phyloP scores from a whole-genome alignment of 2,888 invertebrate species.

The Drosophila nr. perissopoda region DNA sequence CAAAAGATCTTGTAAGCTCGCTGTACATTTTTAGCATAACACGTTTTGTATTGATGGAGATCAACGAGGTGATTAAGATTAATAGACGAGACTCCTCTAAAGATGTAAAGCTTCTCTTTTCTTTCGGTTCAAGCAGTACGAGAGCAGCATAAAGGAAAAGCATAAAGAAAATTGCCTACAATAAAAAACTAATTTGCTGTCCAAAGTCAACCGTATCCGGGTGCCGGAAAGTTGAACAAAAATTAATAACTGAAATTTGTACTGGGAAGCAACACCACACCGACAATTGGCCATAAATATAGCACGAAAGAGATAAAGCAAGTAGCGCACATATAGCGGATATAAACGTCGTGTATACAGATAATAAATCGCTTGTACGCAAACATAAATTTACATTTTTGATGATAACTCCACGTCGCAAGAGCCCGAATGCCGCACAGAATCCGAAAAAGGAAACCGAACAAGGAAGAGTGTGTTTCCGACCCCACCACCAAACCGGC shows the following conservation, averaged over 20 bases:
- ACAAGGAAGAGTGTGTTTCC: not conserved
- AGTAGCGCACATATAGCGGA: conserved; percentile 5
- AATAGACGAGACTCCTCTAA: not conserved
- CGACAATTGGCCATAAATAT: conserved; percentile 63
- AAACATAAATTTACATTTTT: conserved; percentile 80
- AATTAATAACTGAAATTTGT: conserved; percentile 68
- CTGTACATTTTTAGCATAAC: conserved; percentile 23
- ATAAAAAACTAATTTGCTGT: conserved; percentile 33
- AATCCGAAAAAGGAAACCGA: not conserved
- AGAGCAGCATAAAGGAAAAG: conserved; percentile 16
- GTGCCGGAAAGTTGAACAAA: conserved; percentile 37
- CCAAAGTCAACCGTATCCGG: conserved; percentile 10
- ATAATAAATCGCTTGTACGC: conserved; percentile 70
- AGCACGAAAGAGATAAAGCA: conserved; percentile 3
- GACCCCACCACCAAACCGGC: not conserved
- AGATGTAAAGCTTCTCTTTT: not conserved
- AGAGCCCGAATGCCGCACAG: not conserved
- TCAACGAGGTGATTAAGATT: not conserved
- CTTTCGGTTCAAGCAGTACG: not conserved
- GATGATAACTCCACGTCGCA: conserved; percentile 65
- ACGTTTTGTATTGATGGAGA: not conserved
- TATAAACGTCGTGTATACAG: conserved; percentile 13
- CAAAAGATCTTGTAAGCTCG: conserved; percentile 10
- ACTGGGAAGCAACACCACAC: conserved; percentile 19
- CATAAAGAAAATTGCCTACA: conserved; percentile 38